Evolutionary conservation across 2,113 vertebrate species (phyloP).

Genomic region (Actenoides hombroni): DNA sequence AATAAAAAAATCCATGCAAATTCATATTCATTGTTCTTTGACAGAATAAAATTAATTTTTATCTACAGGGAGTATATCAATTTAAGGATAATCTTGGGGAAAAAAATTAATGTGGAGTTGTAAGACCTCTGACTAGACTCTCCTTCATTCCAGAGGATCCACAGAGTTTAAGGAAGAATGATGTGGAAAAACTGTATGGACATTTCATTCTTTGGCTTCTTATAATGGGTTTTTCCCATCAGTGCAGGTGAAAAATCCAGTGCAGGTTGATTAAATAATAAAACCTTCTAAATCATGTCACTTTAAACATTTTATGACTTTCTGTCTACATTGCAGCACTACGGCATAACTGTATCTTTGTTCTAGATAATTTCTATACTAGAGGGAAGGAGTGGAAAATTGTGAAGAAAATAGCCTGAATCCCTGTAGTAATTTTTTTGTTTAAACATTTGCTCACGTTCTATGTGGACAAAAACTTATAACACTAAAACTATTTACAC

Average conservation of each 20-base stretch:
- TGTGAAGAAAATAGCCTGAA: not conserved
- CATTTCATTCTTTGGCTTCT: not conserved
- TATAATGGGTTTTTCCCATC: not conserved
- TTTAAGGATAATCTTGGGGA: not conserved
- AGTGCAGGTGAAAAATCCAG: not conserved
- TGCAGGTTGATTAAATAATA: not conserved
- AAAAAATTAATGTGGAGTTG: not conserved
- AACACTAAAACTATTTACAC: not conserved
- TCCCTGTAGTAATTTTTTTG: not conserved
- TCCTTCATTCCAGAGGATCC: not conserved
- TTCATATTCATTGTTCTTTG: not conserved
- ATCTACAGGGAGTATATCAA: not conserved
- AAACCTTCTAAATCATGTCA: not conserved
- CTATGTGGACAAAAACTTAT: not conserved
- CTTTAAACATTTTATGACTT: not conserved
- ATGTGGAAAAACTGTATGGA: not conserved
- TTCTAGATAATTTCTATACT: not conserved
- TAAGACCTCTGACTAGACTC: not conserved
- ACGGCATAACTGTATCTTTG: not conserved
- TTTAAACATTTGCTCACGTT: not conserved
- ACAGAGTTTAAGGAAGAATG: not conserved
- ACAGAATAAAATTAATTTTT: constrained; percentile 14
- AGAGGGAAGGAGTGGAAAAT: not conserved
- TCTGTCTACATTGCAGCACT: not conserved
- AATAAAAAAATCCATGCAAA: not conserved